Base-by-base conservation (phyloP, 1,140 invertebrate species). In the Cheumatopsyche charites region DNA sequence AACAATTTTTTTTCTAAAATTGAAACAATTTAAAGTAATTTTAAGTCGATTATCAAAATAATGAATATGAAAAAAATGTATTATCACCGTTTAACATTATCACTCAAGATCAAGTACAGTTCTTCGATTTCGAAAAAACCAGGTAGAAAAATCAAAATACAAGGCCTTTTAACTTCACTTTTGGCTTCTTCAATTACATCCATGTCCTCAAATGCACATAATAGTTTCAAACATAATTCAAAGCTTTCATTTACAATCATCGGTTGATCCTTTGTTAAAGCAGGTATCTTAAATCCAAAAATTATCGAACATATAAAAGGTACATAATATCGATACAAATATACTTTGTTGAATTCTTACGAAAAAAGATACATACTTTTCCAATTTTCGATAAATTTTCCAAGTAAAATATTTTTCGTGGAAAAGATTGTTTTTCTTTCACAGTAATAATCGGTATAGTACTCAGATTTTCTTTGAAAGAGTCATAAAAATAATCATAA, bases 91-190 rank as follows among this genome's bases (percentile, higher is more conserved):
- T 3, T n/a, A 62, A 12, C 13, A 17, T 80, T 80, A 79, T 21
- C 79, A 72, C 15, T 66, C n/a, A 25, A 62, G n/a, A 71, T 82
- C 3, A 70, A 62, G 69, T 80, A 84, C 29, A 92, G 79, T 62
- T 88, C 83, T 80, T 93, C 90, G 71, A 96, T 96, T 84, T 96
- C 94, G 77, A 86, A 80, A 47, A 94, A 88, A 70, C 95, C 95
- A 19, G 95, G 95, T 61, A 98, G 79, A 82, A 97, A 98, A 73
- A 97, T 87, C 0, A 98, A 83, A 21, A 96, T 91, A 19, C 91
- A 89, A 2, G 91, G 87, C 74, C 86, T 77, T 23, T 47, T 25
- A 42, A 26, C 55, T 0, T 61, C 52, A 26, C 2, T 12, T 11
- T 72, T 23, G 9, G 11, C 25, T 12, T 82, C 77, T 67, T 86